Base-by-base conservation (phyloP, 2,888 invertebrate genomes). In the Crioceris asparagi region DNA sequence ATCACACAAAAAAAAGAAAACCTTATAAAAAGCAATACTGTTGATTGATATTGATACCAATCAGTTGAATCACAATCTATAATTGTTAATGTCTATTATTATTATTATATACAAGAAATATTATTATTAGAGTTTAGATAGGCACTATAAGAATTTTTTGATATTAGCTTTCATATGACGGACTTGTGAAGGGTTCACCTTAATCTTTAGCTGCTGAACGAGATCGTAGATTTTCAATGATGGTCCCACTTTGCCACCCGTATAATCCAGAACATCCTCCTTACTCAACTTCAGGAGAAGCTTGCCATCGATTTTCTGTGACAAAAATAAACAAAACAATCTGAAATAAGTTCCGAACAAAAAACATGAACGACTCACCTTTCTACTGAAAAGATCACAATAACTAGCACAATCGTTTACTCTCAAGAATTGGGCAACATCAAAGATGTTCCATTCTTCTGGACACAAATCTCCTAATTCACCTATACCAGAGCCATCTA, bases 161-260 rank as follows among this genome's bases (percentile, higher is more conserved):
- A 70, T 64, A 64, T 74, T 75, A 54, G 74, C 68, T 69, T 77
- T 78, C 62, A 65, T 62, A 45, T 67, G 68, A 51, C 75, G 69
- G 53, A 78, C 75, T 58, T 80, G 78, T 45, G 79, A 76, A 44
- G 81, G 79, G 63, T 80, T 81, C 45, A 83, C 78, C 71, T 86
- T 85, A 62, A 79, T 80, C 68, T 88, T 90, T 35, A 93, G 71
- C 60, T 91, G 88, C 57, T 90, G 86, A 57, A 94, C 86, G 48
- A 94, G 74, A 68, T 93, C 90, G 59, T 77, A 85, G 54, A 94
- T 91, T 70, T 93, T 93, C 41, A 94, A 65, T 12, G 92, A 90
- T 5, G 93, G 93, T 2, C 93, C 93, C 40, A 94, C 91, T 72
- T 92, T 93, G 75, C 87, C 91, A 50, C 87, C 84, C 16, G 91